Conservation (phyloP, 2,113 vertebrate genomes). For the Psammodynastes pulverulentus region DNA sequence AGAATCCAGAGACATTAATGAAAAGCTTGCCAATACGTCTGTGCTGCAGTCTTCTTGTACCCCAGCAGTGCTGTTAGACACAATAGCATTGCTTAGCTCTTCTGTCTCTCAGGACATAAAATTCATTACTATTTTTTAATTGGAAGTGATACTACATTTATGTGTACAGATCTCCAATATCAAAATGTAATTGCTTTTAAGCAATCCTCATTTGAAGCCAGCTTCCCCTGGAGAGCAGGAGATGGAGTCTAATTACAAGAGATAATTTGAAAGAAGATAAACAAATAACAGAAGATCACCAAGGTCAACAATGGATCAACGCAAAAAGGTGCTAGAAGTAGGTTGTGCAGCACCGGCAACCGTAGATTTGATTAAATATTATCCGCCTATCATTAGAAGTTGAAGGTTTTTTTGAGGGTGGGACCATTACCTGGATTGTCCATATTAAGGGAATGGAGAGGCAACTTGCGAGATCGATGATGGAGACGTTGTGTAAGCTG, state of each 20-base stretch:
- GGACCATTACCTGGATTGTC: neutral
- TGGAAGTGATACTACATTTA: conserved; percentile 54
- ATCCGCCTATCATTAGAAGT: neutral
- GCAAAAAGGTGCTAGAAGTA: neutral
- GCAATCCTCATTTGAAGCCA: conserved; percentile 56
- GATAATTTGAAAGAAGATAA: conserved; percentile 61
- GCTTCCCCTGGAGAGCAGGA: conserved; percentile 51
- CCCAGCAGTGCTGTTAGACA: neutral
- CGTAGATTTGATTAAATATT: neutral
- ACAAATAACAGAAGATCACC: conserved; percentile 47
- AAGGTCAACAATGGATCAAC: conserved; percentile 46
- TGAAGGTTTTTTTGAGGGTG: neutral
- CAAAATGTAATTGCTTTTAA: conserved; percentile 60
- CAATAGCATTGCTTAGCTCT: neutral
- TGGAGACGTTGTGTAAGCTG: neutral
- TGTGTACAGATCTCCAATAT: conserved; percentile 54
- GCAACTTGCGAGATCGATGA: neutral
- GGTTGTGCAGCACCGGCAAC: conserved; percentile 23
- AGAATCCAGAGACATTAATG: neutral
- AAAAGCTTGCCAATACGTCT: neutral
- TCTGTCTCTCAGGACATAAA: conserved; percentile 31
- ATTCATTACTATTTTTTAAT: conserved; percentile 57
- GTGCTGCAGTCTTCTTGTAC: neutral
- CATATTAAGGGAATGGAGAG: neutral
- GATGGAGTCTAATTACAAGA: conserved; percentile 58